phyloP scores from a whole-genome alignment of 2,113 vertebrate genomes.

The Ceyx cyanopectus region DNA sequence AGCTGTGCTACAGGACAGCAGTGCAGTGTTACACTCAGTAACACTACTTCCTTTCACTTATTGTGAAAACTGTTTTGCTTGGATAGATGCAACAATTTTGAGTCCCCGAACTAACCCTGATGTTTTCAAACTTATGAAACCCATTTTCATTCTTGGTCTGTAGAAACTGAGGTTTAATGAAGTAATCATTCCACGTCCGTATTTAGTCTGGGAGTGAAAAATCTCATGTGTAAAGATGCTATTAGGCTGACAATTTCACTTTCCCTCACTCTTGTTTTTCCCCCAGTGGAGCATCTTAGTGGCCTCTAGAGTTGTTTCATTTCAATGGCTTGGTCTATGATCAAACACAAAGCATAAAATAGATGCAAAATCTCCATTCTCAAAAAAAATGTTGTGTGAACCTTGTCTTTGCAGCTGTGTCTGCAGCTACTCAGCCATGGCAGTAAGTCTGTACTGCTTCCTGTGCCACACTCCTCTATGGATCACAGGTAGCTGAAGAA shows the following conservation, averaged over 20 bases:
- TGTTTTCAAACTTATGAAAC: slow-evolving; percentile 74
- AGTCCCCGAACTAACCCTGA: slow-evolving; percentile 42
- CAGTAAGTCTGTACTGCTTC: neutral
- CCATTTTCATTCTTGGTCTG: slow-evolving; percentile 69
- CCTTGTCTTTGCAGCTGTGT: neutral
- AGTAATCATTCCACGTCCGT: slow-evolving; percentile 59
- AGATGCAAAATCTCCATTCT: neutral
- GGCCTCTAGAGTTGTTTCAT: slow-evolving; percentile 37
- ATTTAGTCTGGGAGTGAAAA: neutral
- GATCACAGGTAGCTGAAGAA: neutral
- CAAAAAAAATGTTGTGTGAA: neutral
- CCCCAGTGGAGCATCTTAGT: slow-evolving; percentile 33
- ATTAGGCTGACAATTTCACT: slow-evolving; percentile 23
- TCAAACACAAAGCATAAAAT: neutral
- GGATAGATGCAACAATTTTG: slow-evolving; percentile 40
- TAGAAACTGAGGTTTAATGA: slow-evolving; percentile 69
- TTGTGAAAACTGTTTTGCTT: slow-evolving; percentile 76
- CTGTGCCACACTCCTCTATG: neutral
- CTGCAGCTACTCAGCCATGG: neutral
- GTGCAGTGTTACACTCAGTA: neutral
- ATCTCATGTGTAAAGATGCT: neutral
- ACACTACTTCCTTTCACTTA: slow-evolving; percentile 61
- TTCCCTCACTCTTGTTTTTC: slow-evolving; percentile 37
- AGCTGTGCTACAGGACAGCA: neutral
- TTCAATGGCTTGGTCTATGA: slow-evolving; percentile 26